Conservation (phyloP, 2,888 invertebrate genomes). For the Melieria picta region DNA sequence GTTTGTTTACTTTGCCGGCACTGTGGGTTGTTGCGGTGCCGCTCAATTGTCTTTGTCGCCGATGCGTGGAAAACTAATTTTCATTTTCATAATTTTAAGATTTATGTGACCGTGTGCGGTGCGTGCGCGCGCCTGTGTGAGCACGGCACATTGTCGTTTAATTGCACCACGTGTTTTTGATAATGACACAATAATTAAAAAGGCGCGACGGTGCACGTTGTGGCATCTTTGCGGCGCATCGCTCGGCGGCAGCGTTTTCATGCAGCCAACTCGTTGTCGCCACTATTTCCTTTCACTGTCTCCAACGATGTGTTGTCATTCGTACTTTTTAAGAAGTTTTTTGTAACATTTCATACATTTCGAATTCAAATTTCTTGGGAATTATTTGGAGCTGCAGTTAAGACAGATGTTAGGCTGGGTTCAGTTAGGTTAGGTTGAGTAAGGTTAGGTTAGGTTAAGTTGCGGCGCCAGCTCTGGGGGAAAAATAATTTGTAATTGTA, state of each 20-base stretch:
- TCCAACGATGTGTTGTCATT: background rate
- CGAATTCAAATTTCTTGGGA: too few species aligned
- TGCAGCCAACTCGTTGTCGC: background rate
- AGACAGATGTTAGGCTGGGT: too few species aligned
- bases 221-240: slow-evolving; percentile 10
- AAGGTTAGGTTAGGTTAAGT: too few species aligned
- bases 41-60: slow-evolving; percentile 62
- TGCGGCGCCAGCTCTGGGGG: too few species aligned
- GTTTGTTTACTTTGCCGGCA: slow-evolving; percentile 29
- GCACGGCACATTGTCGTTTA: slow-evolving; percentile 39
- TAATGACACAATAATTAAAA: slow-evolving; percentile 61
- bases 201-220: slow-evolving; percentile 4
- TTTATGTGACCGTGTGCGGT: slow-evolving; percentile 14
- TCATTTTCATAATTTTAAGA: slow-evolving; percentile 44
- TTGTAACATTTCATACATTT: too few species aligned
- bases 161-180: slow-evolving; percentile 65
- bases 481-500: too few species aligned
- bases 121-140: background rate
- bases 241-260: background rate
- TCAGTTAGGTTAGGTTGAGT: too few species aligned
- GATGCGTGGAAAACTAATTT: slow-evolving; percentile 66
- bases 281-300: slow-evolving; percentile 2
- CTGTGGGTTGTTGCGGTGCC: slow-evolving; percentile 37
- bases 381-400: too few species aligned
- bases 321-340: too few species aligned